Evolutionary conservation across 92 coral and sea anemone species (phyloP), one percentile per base, ranked within the genome.

Genomic region (Porites evermanni): DNA sequence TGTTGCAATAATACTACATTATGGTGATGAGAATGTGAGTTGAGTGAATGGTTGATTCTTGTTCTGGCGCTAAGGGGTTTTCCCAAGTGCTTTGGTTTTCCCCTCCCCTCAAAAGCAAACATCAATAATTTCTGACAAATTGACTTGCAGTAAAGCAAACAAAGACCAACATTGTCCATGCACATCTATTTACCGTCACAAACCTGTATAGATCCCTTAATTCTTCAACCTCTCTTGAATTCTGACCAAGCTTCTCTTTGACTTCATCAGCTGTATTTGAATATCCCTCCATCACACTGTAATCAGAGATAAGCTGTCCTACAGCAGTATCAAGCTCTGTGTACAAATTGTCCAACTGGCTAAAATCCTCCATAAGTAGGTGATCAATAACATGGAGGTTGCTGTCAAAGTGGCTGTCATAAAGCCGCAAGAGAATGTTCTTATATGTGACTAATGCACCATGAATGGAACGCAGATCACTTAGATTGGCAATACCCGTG

Each of bases 211-310:
- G 71, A 61, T 90, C 92, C 63, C 74, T 90, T 12, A 94, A 81
- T 11, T 81, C 53, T 0, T 81, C 79, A n/a, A 92, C 94, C 64
- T 90, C 75, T 69, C 86, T 88, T 26, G 76, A 84, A 32, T 94
- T 94, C 58, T 88, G 89, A 13, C 67, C 85, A 17, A 94, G 91
- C 26, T 80, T 90, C 20, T 75, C 93, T 53, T 88, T 90, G 21
- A 94, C 78, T 61, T 92, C 91, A 52, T 94, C 98, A 8, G 95
- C 98, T 58, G 82, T 89, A 77, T 94, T 88, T 8, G 98, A 94
- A 70, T 94, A 94, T 1, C 98, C 98, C 24, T 94, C 94, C 98
- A 94, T 92, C 79, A 94, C 91, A 20, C 95, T 94, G 85, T 88
- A 83, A 6, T 90, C 95, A 5, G 98, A 94, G 18, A 87, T 70